phyloP scores from a whole-genome alignment of 53 echinoderm and acorn worm species.

The Echinarachnius parma region DNA sequence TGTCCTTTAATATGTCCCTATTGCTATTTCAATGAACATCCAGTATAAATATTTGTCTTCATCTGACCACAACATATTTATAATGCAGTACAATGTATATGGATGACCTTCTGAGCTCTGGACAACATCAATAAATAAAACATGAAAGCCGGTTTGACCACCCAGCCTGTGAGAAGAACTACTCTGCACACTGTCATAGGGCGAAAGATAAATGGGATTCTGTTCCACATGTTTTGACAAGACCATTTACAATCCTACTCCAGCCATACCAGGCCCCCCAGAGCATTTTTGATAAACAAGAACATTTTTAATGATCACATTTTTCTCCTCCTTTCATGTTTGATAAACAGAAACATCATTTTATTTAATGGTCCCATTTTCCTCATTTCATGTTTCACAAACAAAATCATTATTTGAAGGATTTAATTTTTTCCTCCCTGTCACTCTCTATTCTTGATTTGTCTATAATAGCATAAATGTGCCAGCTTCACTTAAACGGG shows the following conservation, averaged over 20 bases:
- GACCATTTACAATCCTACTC: conserved; percentile 18
- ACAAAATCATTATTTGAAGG: too few species aligned
- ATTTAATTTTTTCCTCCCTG: too few species aligned
- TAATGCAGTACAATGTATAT: too few species aligned
- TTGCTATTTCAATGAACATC: conserved; percentile 35
- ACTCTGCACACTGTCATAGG: conserved; percentile 19
- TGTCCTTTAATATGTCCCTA: conserved; percentile 15
- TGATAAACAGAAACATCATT: too few species aligned
- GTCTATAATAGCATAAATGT: too few species aligned
- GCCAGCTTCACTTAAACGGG: too few species aligned
- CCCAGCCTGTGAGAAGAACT: neutral
- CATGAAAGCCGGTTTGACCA: conserved; percentile 10
- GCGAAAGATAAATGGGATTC: conserved; percentile 36
- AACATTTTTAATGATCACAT: conserved; percentile 1
- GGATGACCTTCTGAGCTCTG: conserved; percentile 19
- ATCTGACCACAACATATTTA: conserved; percentile 37
- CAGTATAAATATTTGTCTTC: conserved; percentile 37
- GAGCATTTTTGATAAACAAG: conserved; percentile 22
- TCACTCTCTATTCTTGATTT: too few species aligned
- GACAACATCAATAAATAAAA: conserved; percentile 45
- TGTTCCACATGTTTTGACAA: conserved; percentile 1
- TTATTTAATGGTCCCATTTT: too few species aligned
- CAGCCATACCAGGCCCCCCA: conserved; percentile 15
- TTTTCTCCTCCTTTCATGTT: too few species aligned
- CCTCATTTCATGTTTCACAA: too few species aligned